Percentiles rank a stretch among this genome's conserved stretches.
phyloP scores from a whole-genome alignment of 2,113 vertebrate genomes.

The Piprites chloris region DNA sequence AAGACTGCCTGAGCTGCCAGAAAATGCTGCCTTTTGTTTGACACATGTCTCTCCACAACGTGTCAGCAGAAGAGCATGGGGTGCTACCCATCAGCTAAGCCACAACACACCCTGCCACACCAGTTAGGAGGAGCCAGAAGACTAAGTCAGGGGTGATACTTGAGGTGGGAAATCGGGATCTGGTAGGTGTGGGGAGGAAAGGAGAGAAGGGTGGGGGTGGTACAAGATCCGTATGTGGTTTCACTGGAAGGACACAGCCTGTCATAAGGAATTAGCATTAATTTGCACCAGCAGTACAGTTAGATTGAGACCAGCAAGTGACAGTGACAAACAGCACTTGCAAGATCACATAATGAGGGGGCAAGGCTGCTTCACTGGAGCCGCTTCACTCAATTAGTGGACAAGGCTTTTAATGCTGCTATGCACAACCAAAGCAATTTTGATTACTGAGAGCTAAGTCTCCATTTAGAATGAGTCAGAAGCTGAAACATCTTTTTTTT shows the following conservation, averaged over 20 bases:
- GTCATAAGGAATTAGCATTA: constrained; percentile 84
- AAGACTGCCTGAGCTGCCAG: not conserved
- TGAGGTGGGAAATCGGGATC: not conserved
- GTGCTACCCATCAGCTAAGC: not conserved
- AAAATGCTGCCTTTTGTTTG: not conserved
- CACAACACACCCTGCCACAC: not conserved
- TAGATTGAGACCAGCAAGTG: constrained; percentile 61
- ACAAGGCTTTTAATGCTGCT: constrained; percentile 92
- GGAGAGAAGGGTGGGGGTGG: not conserved
- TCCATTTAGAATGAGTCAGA: constrained; percentile 84
- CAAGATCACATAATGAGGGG: constrained; percentile 88
- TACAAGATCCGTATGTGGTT: constrained; percentile 71
- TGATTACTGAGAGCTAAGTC: constrained; percentile 83
- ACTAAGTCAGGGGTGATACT: not conserved
- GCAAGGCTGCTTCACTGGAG: constrained; percentile 77
- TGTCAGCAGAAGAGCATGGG: not conserved
- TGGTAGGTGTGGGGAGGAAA: not conserved
- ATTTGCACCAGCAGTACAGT: constrained; percentile 77
- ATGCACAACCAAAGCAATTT: constrained; percentile 89
- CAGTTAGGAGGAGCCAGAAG: not conserved
- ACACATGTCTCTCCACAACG: fast-evolving
- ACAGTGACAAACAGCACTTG: constrained; percentile 83
- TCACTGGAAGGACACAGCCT: constrained; percentile 75
- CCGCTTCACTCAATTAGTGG: constrained; percentile 92
- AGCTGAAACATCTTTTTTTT: constrained; percentile 17